phyloP scores from a whole-genome alignment of 2,888 invertebrate genomes.

The Meandrusa payeni region DNA sequence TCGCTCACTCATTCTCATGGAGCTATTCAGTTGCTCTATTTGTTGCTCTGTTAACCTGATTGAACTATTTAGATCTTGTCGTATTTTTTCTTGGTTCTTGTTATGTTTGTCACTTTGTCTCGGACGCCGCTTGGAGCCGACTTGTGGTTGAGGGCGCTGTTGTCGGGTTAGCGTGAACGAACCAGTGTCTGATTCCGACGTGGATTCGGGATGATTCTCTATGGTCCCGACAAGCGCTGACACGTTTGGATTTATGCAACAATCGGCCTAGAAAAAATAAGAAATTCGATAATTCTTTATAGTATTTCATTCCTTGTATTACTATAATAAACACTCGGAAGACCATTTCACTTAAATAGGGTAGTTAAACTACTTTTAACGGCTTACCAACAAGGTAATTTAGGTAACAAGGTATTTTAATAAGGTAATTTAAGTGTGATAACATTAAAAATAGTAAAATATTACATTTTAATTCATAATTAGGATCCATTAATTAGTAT shows the following conservation, averaged over 20 bases:
- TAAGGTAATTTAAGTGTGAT: too few relatives aligned
- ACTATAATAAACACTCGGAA: too few relatives aligned
- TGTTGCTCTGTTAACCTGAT: slow-evolving; percentile 46
- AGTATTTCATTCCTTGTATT: too few relatives aligned
- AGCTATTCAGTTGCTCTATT: slow-evolving; percentile 44
- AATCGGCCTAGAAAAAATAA: slow-evolving; percentile 61
- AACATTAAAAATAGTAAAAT: too few relatives aligned
- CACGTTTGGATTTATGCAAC: slow-evolving; percentile 67
- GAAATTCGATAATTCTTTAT: too few relatives aligned
- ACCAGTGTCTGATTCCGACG: slow-evolving; percentile 71
- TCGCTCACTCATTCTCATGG: slow-evolving; percentile 38
- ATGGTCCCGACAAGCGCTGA: slow-evolving; percentile 74
- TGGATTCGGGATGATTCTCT: slow-evolving; percentile 73
- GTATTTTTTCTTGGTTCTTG: slow-evolving; percentile 56
- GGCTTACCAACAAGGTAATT: too few relatives aligned
- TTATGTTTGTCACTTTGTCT: slow-evolving; percentile 54
- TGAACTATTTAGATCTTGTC: slow-evolving; percentile 45
- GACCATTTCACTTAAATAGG: too few relatives aligned
- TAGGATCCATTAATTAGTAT: too few relatives aligned
- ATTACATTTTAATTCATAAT: too few relatives aligned
- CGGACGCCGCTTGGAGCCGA: slow-evolving; percentile 63
- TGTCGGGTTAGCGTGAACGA: slow-evolving; percentile 69
- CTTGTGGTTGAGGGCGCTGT: slow-evolving; percentile 68
- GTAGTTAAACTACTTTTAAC: too few relatives aligned
- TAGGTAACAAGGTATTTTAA: too few relatives aligned